A percentile compares a stretch with the other conserved stretches of the same genome.
These are phyloP conservation scores for Acridotheres tristis DNA, from an alignment of 2,797 vertebrate species.

Conservation along the genomic window DNA sequence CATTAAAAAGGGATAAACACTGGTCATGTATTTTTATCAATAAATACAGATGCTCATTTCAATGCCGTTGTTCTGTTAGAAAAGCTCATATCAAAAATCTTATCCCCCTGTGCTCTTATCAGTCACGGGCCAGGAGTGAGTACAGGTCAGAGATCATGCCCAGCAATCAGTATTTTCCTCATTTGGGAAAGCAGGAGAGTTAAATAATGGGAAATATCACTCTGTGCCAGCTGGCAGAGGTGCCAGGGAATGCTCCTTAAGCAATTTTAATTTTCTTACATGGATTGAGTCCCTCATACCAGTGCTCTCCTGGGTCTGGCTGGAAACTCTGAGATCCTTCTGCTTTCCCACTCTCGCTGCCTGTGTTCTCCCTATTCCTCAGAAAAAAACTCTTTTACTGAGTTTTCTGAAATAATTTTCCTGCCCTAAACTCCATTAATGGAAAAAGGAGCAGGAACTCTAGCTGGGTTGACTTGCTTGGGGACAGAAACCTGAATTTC, in stretches of 20 bases:
- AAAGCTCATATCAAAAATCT: accelerated
- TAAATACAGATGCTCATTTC: background rate
- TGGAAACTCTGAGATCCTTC: background rate
- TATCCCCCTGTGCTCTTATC: background rate
- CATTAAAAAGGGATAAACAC: background rate
- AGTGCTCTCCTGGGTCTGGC: background rate
- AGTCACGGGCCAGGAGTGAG: background rate
- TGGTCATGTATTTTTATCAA: background rate
- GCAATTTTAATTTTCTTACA: background rate
- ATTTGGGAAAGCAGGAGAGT: background rate
- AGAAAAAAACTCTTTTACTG: background rate
- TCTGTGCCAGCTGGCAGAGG: background rate
- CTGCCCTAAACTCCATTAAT: background rate
- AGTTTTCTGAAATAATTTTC: background rate
- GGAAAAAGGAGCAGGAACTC: background rate
- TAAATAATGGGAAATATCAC: background rate
- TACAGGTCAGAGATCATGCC: background rate
- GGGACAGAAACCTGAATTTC: background rate
- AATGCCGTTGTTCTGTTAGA: background rate
- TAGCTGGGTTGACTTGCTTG: background rate
- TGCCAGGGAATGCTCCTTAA: background rate
- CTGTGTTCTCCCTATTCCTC: background rate
- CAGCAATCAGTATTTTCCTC: background rate
- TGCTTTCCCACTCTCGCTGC: background rate
- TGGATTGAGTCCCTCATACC: background rate